phyloP scores from a whole-genome alignment of 2,113 vertebrate species.

The Gasterosteus aculeatus region DNA sequence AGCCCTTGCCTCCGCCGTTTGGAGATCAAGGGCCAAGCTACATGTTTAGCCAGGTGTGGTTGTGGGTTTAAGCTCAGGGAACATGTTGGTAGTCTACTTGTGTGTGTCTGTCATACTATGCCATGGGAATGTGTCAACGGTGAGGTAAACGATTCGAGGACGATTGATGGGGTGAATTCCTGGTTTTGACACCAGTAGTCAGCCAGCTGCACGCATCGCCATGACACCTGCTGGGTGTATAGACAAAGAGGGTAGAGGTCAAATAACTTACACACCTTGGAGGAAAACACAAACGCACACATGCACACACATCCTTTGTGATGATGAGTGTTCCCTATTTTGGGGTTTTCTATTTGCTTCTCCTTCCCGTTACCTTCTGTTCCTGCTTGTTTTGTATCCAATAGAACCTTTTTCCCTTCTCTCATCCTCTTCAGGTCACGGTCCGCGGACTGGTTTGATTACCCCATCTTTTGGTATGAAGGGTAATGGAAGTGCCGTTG shows the following conservation, averaged over 20 bases:
- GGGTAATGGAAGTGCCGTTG: conserved; percentile 71
- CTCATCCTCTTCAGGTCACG: conserved; percentile 19
- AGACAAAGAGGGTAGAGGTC: conserved; percentile 52
- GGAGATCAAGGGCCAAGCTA: conserved; percentile 49
- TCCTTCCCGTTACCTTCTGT: not conserved
- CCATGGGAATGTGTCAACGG: conserved; percentile 48
- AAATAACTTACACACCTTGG: conserved; percentile 55
- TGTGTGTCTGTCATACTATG: not conserved
- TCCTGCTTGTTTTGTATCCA: not conserved
- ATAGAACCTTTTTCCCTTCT: not conserved
- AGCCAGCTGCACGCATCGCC: conserved; percentile 29
- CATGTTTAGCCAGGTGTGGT: conserved; percentile 65
- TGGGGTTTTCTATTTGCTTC: not conserved
- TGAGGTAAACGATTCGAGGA: conserved; percentile 31
- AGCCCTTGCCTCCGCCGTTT: not conserved
- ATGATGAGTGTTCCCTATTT: not conserved
- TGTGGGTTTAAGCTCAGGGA: conserved; percentile 32
- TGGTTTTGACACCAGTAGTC: conserved; percentile 53
- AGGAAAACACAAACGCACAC: conserved; percentile 16
- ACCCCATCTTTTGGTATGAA: conserved; percentile 82
- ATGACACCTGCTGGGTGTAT: conserved; percentile 56
- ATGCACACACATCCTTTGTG: not conserved
- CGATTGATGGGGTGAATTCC: conserved; percentile 58
- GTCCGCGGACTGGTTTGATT: conserved; percentile 60
- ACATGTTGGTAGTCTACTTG: conserved; percentile 44